Evolutionary conservation across 2,797 vertebrate genomes (phyloP).

Genomic region (Echeneis naucrates): DNA sequence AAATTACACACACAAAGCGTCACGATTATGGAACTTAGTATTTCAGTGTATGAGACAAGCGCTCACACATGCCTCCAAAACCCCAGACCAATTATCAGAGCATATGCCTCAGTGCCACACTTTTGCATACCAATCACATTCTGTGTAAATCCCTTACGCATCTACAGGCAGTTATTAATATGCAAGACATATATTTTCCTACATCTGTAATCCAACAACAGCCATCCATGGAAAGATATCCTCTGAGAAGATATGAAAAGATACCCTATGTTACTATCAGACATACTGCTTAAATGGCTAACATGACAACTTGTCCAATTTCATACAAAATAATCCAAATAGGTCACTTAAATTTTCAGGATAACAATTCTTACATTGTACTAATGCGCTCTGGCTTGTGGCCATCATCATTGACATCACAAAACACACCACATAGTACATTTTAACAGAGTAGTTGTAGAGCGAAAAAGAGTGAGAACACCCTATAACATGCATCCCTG

Average conservation of each 20-base stretch:
- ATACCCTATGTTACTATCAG: not conserved
- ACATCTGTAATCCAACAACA: constrained; percentile 10
- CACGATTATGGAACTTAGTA: constrained; percentile 16
- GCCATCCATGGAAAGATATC: not conserved
- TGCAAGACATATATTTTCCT: constrained; percentile 3
- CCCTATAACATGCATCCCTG: too few species aligned
- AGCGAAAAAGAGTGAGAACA: too few species aligned
- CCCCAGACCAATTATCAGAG: constrained; percentile 29
- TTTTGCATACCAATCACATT: constrained; percentile 19
- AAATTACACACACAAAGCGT: not conserved
- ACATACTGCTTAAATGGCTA: constrained; percentile 13
- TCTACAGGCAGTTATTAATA: constrained; percentile 21
- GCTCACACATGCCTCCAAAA: constrained; percentile 21
- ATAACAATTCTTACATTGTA: too few species aligned
- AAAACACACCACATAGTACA: too few species aligned
- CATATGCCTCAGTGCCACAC: constrained; percentile 2
- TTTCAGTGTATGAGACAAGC: constrained; percentile 7
- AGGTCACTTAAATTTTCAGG: too few species aligned
- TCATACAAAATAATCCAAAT: not conserved
- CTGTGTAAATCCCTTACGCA: constrained; percentile 20
- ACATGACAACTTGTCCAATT: constrained; percentile 19
- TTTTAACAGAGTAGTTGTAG: too few species aligned
- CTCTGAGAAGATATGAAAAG: too few species aligned
- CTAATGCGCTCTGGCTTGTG: too few species aligned
- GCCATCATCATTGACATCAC: too few species aligned